Percentiles rank a stretch among this genome's conserved stretches.
Evolutionary conservation across 2,797 vertebrate species (phyloP).

Genomic region (Otus scops): DNA sequence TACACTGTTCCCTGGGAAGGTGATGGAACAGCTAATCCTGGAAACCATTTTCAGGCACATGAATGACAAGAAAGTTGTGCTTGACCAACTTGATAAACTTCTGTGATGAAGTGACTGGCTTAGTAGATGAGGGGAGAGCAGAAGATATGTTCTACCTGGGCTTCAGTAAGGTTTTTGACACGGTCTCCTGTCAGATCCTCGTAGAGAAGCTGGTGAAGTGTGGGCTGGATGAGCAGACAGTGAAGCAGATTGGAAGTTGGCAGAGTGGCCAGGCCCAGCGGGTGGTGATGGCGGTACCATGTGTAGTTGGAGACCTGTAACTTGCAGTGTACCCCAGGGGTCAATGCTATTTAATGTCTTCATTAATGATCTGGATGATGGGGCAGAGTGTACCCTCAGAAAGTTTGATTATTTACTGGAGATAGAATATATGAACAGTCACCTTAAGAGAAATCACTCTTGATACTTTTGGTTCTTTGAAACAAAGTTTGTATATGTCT

Average conservation of each 20-base stretch:
- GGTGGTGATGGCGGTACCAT: neutral
- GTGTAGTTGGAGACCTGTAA: neutral
- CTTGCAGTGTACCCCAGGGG: neutral
- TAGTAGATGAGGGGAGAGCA: too few relatives aligned
- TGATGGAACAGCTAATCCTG: too few relatives aligned
- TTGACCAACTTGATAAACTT: neutral
- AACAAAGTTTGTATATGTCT: neutral
- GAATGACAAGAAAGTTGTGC: neutral
- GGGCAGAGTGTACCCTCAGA: neutral
- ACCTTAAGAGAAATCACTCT: neutral
- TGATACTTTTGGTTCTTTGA: neutral
- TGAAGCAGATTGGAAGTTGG: neutral
- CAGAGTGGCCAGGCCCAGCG: neutral
- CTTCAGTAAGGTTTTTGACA: neutral
- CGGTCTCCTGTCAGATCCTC: fast-evolving
- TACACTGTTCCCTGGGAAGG: too few relatives aligned
- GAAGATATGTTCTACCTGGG: too few relatives aligned
- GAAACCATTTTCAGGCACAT: too few relatives aligned
- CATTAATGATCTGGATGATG: neutral
- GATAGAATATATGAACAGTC: neutral
- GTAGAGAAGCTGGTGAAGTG: neutral
- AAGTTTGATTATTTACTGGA: neutral
- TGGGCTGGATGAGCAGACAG: neutral
- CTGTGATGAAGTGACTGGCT: neutral
- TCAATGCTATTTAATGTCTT: neutral